Percentiles rank a stretch among this genome's conserved stretches.
Evolutionary conservation across 2,113 vertebrate species (phyloP).

Genomic region (Takifugu bimaculatus): DNA sequence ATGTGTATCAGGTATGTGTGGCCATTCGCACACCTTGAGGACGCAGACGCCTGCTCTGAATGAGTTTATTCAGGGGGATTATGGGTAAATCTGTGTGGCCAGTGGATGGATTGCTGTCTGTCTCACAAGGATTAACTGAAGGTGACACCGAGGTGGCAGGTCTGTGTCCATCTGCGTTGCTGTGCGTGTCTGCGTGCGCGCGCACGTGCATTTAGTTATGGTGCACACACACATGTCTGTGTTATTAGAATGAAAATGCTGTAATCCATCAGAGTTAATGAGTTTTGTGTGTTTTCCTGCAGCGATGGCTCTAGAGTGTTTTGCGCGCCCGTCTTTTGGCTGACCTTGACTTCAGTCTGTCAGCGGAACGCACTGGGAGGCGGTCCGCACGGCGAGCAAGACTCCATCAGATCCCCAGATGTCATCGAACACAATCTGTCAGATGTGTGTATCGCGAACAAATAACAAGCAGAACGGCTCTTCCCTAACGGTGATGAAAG

Average conservation of each 20-base stretch:
- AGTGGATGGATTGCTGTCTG: conserved; percentile 44
- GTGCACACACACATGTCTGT: conserved; percentile 32
- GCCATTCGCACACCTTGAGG: conserved; percentile 11
- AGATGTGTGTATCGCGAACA: conserved; percentile 37
- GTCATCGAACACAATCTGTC: conserved; percentile 51
- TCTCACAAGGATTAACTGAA: conserved; percentile 64
- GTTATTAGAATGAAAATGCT: conserved; percentile 53
- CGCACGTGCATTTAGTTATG: conserved; percentile 10
- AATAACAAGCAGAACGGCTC: conserved; percentile 35
- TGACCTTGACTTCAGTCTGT: conserved; percentile 64
- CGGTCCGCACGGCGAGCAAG: conserved; percentile 47
- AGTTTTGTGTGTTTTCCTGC: conserved; percentile 36
- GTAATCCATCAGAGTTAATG: conserved; percentile 69
- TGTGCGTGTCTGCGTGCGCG: not conserved
- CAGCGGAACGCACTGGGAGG: conserved; percentile 28
- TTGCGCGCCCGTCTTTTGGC: conserved; percentile 38
- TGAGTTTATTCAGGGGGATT: conserved; percentile 69
- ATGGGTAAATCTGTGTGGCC: conserved; percentile 60
- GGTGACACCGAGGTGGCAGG: conserved; percentile 57
- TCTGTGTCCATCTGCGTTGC: conserved; percentile 48
- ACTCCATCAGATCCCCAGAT: conserved; percentile 57
- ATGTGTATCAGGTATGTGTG: not conserved
- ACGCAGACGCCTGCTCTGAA: conserved; percentile 34
- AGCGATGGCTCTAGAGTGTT: conserved; percentile 25
- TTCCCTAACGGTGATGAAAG: conserved; percentile 15